phyloP scores from a whole-genome alignment of 2,113 vertebrate genomes.

The Ceyx margarethae region DNA sequence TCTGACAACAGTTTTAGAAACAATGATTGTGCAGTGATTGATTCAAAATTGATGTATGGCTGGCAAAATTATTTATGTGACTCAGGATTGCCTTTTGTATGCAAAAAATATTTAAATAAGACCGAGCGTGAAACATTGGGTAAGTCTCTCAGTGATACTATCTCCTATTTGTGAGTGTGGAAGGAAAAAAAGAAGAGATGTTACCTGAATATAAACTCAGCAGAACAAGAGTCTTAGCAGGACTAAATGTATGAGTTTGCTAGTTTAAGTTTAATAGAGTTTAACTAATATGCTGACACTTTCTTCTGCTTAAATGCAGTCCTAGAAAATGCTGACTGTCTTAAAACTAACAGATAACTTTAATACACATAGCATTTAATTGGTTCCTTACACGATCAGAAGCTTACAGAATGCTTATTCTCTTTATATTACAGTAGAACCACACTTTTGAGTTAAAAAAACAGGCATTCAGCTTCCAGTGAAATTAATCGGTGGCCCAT shows the following conservation, averaged over 20 bases:
- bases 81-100: constrained; percentile 86
- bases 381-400: background rate
- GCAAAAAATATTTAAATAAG: constrained; percentile 85
- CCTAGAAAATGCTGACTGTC: background rate
- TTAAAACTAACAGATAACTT: background rate
- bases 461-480: background rate
- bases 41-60: constrained; percentile 65
- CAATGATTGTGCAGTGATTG: constrained; percentile 84
- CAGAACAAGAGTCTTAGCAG: background rate
- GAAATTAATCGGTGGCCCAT: background rate
- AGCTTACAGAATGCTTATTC: background rate
- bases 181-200: background rate
- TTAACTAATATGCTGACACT: background rate
- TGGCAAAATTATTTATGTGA: constrained; percentile 86
- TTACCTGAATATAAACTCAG: background rate
- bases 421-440: background rate
- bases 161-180: background rate
- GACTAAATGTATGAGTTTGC: background rate
- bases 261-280: background rate
- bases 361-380: background rate
- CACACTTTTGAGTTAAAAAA: background rate
- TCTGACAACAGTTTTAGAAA: constrained; percentile 52
- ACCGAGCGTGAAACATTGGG: constrained; percentile 76
- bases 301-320: background rate
- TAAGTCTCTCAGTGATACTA: constrained; percentile 67